Evolutionary conservation across 2,888 invertebrate genomes (phyloP), one percentile per base, ranked within the genome.

Genomic region (Coelinius sp.): DNA sequence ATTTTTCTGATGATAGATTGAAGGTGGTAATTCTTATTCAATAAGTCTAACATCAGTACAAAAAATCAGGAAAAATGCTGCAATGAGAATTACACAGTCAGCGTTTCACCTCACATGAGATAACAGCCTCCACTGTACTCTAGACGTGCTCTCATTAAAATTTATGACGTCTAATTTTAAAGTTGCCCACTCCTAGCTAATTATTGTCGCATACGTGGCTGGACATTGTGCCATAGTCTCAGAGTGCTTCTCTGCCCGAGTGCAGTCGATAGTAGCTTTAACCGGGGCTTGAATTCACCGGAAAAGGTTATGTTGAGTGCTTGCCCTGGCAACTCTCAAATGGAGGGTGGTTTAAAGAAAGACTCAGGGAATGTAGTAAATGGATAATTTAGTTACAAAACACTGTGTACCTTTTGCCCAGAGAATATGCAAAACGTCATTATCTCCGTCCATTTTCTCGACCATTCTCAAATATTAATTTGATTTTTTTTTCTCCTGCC

Each of bases 161-260:
- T 81, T 78, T 80, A 78, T 73, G 74, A 73, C 56, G 72, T 59
- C 78, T 75, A 77, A 79, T 80, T 81, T 77, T 73, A 73, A 78
- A 80, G 75, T 79, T 77, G 70, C 27, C 68, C 71, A 67, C 24
- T 53, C 56, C 38, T 17, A 46, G 75, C 75, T 78, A 77, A 79
- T 81, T 78, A 76, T 78, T 77, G 76, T 77, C 71, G 71, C 69
- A 56, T 70, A 71, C 59, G 53, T 65, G 70, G 49, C 75, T 70
- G 65, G 67, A 71, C 71, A 59, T 53, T 10, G 59, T 56, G n/a
- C 22, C 31, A 22, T 14, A 17, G 59, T 27, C 7, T 56, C 56
- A 17, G 46, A 49, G 46, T 49, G 46, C n/a, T 20, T 49, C 46
- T 49, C 20, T 20, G n/a, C 8, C 20, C 8, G 20, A 49, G 46